Conservation (phyloP, 2,113 vertebrate genomes). For the Antechinus stuartii region DNA sequence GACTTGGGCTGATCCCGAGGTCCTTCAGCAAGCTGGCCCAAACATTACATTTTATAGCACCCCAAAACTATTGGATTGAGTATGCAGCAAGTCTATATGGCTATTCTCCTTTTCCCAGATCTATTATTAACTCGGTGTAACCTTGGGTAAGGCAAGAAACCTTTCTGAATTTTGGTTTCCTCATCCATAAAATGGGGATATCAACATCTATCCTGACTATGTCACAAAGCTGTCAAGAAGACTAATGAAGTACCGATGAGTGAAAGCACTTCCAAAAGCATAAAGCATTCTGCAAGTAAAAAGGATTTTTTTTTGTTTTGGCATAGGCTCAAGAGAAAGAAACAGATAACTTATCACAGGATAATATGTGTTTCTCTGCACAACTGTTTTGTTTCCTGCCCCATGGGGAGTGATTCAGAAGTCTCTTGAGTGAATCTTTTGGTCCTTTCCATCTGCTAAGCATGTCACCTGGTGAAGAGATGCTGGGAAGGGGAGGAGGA, state of each 20-base stretch:
- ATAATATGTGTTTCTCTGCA: neutral
- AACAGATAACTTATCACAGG: neutral
- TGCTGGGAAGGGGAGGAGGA: neutral
- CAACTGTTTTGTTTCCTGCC: neutral
- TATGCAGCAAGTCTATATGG: neutral
- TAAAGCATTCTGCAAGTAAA: neutral
- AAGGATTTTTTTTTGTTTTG: conserved; percentile 10
- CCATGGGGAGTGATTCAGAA: neutral
- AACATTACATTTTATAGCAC: too few species aligned
- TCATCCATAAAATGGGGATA: neutral
- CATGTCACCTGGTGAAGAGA: neutral
- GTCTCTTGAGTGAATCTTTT: neutral
- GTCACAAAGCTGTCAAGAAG: neutral
- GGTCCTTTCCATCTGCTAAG: neutral
- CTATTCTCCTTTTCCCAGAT: neutral
- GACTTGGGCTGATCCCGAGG: too few species aligned
- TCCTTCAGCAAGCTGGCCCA: too few species aligned
- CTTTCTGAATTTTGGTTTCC: neutral
- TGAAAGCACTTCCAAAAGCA: neutral
- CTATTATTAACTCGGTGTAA: neutral
- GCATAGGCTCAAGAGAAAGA: neutral
- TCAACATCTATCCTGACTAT: neutral
- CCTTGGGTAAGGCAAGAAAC: neutral
- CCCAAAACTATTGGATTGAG: neutral
- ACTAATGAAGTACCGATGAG: neutral